Evolutionary conservation across 2,797 vertebrate genomes (phyloP).

Genomic region (Pagetopsis macropterus): DNA sequence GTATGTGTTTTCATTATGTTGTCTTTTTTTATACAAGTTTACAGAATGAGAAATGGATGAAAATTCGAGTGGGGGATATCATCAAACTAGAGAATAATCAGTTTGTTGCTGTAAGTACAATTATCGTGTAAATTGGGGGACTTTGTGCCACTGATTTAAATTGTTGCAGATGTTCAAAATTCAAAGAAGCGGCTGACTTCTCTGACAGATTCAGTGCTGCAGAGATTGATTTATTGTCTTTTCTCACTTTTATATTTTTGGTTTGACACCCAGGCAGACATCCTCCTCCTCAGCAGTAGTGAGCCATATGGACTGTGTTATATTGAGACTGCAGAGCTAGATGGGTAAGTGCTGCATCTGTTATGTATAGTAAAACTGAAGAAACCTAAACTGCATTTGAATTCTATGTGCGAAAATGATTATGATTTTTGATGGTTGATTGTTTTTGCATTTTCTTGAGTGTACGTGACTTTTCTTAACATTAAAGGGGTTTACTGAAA

Average conservation of each 20-base stretch:
- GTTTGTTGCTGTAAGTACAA: conserved; percentile 88
- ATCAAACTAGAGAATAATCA: conserved; percentile 90
- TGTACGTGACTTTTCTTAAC: not conserved
- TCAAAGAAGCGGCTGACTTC: not conserved
- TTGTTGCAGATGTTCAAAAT: not conserved
- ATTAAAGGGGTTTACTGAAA: not conserved
- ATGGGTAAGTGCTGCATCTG: conserved; percentile 82
- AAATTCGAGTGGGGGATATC: conserved; percentile 85
- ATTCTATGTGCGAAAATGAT: not conserved
- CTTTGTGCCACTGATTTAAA: conserved; percentile 1
- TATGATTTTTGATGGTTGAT: not conserved
- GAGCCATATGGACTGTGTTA: conserved; percentile 90
- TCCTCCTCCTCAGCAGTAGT: conserved; percentile 90
- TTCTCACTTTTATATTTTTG: conserved; percentile 39
- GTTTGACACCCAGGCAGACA: conserved; percentile 85
- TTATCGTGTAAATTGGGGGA: not conserved
- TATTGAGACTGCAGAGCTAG: conserved; percentile 91
- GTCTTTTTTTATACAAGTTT: conserved; percentile 66
- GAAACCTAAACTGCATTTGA: not conserved
- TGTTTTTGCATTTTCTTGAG: not conserved
- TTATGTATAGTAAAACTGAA: not conserved
- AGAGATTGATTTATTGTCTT: conserved; percentile 36
- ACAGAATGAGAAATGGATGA: conserved; percentile 89
- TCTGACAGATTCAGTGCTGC: not conserved
- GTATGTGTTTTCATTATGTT: conserved; percentile 1